Conservation (phyloP, 2,797 vertebrate genomes). For the Tachyglossus aculeatus region DNA sequence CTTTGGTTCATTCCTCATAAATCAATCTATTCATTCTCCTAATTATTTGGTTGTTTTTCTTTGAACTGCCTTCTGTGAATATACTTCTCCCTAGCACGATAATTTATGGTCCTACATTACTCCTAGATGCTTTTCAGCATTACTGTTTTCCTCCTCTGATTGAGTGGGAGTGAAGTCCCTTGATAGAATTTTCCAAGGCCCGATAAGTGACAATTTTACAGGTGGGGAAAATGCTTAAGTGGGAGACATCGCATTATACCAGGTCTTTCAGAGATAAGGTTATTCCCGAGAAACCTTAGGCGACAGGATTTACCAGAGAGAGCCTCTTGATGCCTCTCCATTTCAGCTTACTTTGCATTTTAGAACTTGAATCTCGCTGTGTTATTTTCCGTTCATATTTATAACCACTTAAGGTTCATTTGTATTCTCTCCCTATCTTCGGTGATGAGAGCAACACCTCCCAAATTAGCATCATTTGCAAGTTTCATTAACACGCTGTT, state of each 20-base stretch:
- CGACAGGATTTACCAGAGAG: background rate
- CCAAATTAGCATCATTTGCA: constrained; percentile 74
- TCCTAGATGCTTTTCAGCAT: background rate
- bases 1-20: constrained; percentile 51
- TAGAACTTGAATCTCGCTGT: constrained; percentile 59
- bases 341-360: constrained; percentile 38
- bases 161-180: constrained; percentile 14
- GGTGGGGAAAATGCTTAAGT: too few relatives aligned
- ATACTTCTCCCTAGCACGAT: constrained; percentile 2
- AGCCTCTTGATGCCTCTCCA: background rate
- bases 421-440: constrained; percentile 68
- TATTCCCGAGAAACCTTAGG: background rate
- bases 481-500: constrained; percentile 75
- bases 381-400: constrained; percentile 64
- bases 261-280: background rate
- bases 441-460: constrained; percentile 67
- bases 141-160: background rate
- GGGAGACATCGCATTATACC: background rate
- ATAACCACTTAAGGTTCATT: constrained; percentile 66
- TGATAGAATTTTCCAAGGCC: constrained; percentile 32
- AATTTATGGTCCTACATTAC: constrained; percentile 40
- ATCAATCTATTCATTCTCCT: constrained; percentile 29
- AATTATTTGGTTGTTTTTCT: constrained; percentile 57
- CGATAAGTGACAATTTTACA: background rate
- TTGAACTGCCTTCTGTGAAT: constrained; percentile 16